Evolutionary conservation across 1,140 invertebrate genomes (phyloP), one percentile per base, ranked within the genome.

Genomic region (Caenorhabditis briggsae): DNA sequence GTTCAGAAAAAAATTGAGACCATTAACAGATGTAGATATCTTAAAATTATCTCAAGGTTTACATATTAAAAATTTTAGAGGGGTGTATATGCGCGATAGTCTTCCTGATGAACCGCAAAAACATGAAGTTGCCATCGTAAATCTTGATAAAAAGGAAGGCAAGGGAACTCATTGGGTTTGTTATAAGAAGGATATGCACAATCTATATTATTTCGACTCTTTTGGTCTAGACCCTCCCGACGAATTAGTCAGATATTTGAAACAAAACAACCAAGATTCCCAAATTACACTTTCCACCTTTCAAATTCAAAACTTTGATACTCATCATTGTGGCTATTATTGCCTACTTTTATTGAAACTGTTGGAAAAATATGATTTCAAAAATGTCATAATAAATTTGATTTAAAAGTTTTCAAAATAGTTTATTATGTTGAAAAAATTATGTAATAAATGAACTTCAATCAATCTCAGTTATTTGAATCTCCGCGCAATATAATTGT

Each of bases 111-210:
- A 82, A 78, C 88, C 74, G 58, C 78, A 89, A 74, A 55, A 89
- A 41, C 82, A 41, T 43, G 88, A 88, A 88, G 23, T 50, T 33
- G 88, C 82, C 6, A 88, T 88, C 50, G 3, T 88, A 46, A 88
- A 88, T 85, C 70, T 88, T 43, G 88, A 88, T 82, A 48, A 16
- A 53, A 61, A n/a, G 53, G 56, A 88, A 2, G 83, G 83, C 85
- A 83, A 82, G 43, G 88, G 87, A 12, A 88, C 87, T 61, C 87
- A 88, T 87, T 88, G 87, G 87, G 84, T 87, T 1, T 88, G 87
- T 88, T 88, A 88, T 65, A 53, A 48, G 33, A 61, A 59, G 23
- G 20, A 88, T 82, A 82, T 88, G 41, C 43, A 82, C 33, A 20
- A 87, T 20, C 55, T 20, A 11, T 88, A 88, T 82, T 88, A 88